These are phyloP conservation scores for Muricea muricata DNA, from an alignment of 92 coral and sea anemone species.

Conservation along the genomic window DNA sequence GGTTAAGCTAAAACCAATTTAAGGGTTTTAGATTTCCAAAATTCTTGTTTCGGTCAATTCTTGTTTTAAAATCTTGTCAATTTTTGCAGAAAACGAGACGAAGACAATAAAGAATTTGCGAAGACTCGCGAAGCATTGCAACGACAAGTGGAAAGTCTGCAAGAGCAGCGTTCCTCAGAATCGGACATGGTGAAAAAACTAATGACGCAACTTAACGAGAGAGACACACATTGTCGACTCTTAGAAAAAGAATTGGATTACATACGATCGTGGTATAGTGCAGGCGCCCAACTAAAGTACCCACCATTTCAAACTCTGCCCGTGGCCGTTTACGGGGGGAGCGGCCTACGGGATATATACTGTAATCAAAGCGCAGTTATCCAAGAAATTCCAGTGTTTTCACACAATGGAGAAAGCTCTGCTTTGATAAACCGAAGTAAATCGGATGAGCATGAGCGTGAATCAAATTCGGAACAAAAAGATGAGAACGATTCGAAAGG, in stretches of 20 bases:
- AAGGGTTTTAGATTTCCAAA: too few relatives aligned
- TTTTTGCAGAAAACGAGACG: slow-evolving; percentile 25
- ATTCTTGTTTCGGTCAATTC: too few relatives aligned
- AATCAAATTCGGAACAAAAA: neutral
- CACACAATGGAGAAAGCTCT: slow-evolving; percentile 31
- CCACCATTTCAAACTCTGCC: slow-evolving; percentile 35
- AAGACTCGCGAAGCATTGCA: slow-evolving; percentile 44
- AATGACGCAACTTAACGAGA: slow-evolving; percentile 81
- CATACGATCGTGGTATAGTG: slow-evolving; percentile 38
- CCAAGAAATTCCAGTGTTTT: slow-evolving; percentile 26
- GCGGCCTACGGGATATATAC: slow-evolving; percentile 26
- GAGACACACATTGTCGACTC: slow-evolving; percentile 83
- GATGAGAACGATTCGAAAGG: neutral
- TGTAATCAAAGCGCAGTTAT: slow-evolving; percentile 42
- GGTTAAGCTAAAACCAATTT: too few relatives aligned
- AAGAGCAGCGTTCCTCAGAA: slow-evolving; percentile 30
- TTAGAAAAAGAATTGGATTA: slow-evolving; percentile 79
- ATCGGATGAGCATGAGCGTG: neutral
- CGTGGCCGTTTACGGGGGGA: slow-evolving; percentile 32
- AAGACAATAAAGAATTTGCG: slow-evolving; percentile 35
- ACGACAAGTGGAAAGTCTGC: slow-evolving; percentile 30
- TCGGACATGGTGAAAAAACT: slow-evolving; percentile 74
- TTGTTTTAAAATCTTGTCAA: too few relatives aligned
- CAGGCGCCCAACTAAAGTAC: slow-evolving; percentile 26
- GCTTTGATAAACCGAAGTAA: neutral